Evolutionary conservation across 2,797 vertebrate species (phyloP).

Genomic region (Eulemur coronatus): DNA sequence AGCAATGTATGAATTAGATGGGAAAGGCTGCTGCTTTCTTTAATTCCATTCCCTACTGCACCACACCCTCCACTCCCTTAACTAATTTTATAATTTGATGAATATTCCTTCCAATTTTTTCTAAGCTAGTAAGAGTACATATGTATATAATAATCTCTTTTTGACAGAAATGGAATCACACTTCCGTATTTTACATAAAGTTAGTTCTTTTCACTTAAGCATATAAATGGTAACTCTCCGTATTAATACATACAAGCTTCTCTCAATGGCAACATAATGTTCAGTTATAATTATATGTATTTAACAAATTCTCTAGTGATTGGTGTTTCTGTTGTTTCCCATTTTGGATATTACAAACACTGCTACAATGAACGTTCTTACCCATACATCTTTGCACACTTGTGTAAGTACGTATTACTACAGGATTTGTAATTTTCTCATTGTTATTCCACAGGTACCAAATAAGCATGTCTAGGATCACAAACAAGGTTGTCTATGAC

Average conservation of each 20-base stretch:
- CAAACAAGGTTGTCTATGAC: neutral
- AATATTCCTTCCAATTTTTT: neutral
- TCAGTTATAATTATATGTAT: neutral
- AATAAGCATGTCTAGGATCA: neutral
- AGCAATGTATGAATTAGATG: neutral
- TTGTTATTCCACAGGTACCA: neutral
- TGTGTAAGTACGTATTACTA: neutral
- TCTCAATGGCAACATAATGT: neutral
- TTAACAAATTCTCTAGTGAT: neutral
- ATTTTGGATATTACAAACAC: neutral
- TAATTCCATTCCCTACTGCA: neutral
- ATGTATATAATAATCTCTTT: neutral
- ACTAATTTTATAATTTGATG: neutral
- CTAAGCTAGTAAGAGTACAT: neutral
- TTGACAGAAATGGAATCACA: conserved; percentile 24
- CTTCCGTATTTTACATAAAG: neutral
- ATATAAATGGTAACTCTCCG: neutral
- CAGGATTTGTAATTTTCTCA: neutral
- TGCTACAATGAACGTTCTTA: neutral
- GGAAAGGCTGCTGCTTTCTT: neutral
- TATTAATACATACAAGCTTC: neutral
- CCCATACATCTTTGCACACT: neutral
- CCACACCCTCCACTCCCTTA: neutral
- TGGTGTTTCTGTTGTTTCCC: neutral
- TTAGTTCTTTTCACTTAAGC: neutral